Percentiles rank a stretch among this genome's conserved stretches.
These are phyloP conservation scores for Coleophora deauratella DNA, from an alignment of 2,888 invertebrate genomes.

Conservation along the genomic window DNA sequence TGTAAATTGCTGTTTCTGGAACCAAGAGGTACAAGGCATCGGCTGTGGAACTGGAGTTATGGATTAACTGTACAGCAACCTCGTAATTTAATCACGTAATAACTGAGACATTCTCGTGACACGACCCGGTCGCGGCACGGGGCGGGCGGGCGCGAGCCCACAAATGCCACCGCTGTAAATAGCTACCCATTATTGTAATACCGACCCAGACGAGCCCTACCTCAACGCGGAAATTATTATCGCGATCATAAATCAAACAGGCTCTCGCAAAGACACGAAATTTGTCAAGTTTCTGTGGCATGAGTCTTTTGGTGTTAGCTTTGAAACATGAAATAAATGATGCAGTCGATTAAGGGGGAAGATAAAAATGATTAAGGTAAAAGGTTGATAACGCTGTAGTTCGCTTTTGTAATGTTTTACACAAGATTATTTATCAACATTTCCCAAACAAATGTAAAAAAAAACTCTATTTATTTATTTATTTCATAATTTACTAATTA, in stretches of 20 bases:
- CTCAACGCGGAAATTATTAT: slow-evolving; percentile 62
- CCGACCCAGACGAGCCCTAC: slow-evolving; percentile 43
- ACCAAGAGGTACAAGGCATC: background rate
- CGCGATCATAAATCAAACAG: slow-evolving; percentile 46
- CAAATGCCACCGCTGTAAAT: slow-evolving; percentile 38
- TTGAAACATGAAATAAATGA: too few relatives aligned
- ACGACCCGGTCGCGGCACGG: slow-evolving; percentile 19
- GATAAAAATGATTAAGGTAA: too few relatives aligned
- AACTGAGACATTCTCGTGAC: slow-evolving; percentile 23
- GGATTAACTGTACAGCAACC: background rate
- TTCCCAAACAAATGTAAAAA: too few relatives aligned
- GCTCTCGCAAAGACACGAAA: slow-evolving; percentile 36
- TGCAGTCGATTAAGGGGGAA: too few relatives aligned
- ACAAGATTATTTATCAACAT: too few relatives aligned
- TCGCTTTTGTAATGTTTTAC: too few relatives aligned
- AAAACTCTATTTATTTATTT: too few relatives aligned
- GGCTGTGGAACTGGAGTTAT: too few relatives aligned
- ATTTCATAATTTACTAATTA: too few relatives aligned
- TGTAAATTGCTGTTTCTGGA: slow-evolving; percentile 10
- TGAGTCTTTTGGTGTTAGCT: too few relatives aligned
- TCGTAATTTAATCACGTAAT: slow-evolving; percentile 21
- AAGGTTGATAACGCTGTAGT: too few relatives aligned
- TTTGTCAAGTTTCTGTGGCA: slow-evolving; percentile 24
- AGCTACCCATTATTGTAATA: slow-evolving; percentile 36
- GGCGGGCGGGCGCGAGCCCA: slow-evolving; percentile 24